Percentiles rank a stretch among this genome's conserved stretches.
Conservation (phyloP, 2,113 vertebrate species). For the Anolis carolinensis region DNA sequence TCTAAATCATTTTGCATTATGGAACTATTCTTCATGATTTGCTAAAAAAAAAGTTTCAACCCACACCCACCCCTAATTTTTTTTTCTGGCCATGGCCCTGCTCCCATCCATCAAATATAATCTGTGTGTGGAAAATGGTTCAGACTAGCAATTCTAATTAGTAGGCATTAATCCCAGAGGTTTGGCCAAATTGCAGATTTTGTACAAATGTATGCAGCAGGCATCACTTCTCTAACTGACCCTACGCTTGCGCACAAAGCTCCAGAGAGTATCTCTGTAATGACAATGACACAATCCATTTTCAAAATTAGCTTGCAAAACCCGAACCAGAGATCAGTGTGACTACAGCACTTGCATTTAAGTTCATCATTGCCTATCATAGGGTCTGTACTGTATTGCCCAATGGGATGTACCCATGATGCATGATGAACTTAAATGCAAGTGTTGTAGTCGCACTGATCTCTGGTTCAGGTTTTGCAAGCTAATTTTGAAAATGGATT, state of each 20-base stretch:
- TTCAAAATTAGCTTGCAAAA: neutral
- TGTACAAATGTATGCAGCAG: neutral
- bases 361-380: neutral
- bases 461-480: neutral
- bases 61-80: no score
- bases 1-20: no score
- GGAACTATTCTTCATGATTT: no score
- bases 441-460: neutral
- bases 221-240: neutral
- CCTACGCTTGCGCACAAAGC: neutral
- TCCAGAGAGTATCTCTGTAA: neutral
- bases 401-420: neutral
- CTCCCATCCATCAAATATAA: neutral
- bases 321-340: neutral
- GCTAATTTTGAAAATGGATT: neutral
- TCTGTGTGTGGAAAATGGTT: neutral
- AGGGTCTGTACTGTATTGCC: neutral
- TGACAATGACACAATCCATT: neutral
- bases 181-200: neutral
- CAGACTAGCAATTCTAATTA: no score
- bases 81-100: no score
- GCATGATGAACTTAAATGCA: neutral
- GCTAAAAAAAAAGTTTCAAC: no score
- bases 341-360: neutral
- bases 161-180: neutral